Base-by-base conservation (phyloP, 2,113 vertebrate species). In the Indicator indicator region DNA sequence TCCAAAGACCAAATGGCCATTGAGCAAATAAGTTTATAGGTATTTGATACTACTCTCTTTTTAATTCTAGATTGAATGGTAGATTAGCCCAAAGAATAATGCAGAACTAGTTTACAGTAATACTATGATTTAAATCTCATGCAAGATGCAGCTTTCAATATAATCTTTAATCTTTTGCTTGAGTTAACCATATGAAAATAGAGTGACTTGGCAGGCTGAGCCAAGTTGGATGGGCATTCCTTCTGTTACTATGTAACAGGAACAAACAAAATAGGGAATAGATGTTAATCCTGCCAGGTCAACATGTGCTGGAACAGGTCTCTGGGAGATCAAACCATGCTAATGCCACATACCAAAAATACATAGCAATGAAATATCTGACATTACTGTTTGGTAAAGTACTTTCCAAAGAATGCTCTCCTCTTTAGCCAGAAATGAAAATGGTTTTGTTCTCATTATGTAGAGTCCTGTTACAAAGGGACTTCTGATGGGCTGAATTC, bases 221-320 rank as follows among this genome's bases (percentile, higher is more conserved):
- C 40, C 5, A 30, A 69, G 72, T 3, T 69, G 52, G 36, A 76
- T n/a, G 16, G 50, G 18, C 20, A 63, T 17, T 12, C 1, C 52
- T 89, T 48, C 64, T 77, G 84, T 91, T 94, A 84, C 65, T n/a
- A 64, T 55, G 88, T 68, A 56, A 78, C 88, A 55, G 42, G 68
- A 58, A 88, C 64, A 93, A 94, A 85, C 79, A 67, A 76, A 86
- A 38, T 17, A n/a, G 36, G 50, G 76, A 42, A 70, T 5, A 17
- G 56, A 27, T 21, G 20, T 62, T 50, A 12, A 26, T 58, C 28
- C 20, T n/a, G 60, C 12, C 33, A 82, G 59, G 21, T 30, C 50
- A 52, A 52, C 38, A 0, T 0, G 3, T 10, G 5, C 24, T 71
- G 68, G 59, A 79, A 44, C 33, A 42, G 12, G 38, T 50, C 63